Percentiles rank a stretch among this genome's conserved stretches.
phyloP scores from a whole-genome alignment of 2,113 vertebrate species.

The Dolichallabes microphthalmus region DNA sequence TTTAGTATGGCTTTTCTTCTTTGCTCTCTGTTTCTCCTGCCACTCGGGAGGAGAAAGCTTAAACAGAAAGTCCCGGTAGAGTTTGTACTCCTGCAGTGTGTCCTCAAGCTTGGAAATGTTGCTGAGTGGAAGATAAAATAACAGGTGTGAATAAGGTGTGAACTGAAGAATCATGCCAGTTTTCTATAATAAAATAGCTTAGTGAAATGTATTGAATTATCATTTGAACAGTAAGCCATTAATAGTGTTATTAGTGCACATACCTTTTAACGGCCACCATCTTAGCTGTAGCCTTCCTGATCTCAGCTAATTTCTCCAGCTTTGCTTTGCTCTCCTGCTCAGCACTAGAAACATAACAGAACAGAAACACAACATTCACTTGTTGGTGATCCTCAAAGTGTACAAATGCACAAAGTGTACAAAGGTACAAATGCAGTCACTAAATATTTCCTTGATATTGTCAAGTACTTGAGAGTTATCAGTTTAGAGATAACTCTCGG shows the following conservation, averaged over 20 bases:
- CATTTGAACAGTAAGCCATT: background rate
- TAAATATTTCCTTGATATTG: background rate
- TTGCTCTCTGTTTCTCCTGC: constrained; percentile 71
- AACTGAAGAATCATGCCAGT: background rate
- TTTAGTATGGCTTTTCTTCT: constrained; percentile 28
- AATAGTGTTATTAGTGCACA: background rate
- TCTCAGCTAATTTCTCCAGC: constrained; percentile 76
- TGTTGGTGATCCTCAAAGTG: background rate
- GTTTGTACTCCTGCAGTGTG: constrained; percentile 77
- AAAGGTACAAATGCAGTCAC: background rate
- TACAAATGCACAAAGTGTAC: too few species aligned
- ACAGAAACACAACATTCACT: background rate
- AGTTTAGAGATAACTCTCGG: background rate
- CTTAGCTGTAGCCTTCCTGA: constrained; percentile 75
- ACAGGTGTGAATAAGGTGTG: background rate
- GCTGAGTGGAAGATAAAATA: constrained; percentile 60
- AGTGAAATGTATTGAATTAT: background rate
- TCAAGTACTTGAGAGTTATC: too few species aligned
- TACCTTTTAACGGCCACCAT: constrained; percentile 62
- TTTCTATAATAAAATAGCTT: background rate
- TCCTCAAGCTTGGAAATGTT: constrained; percentile 79
- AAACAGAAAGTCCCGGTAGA: constrained; percentile 83
- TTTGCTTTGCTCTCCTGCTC: constrained; percentile 80
- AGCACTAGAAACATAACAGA: constrained; percentile 50
- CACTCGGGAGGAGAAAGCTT: constrained; percentile 84